phyloP scores from a whole-genome alignment of 2,888 invertebrate genomes.

The Phania funesta region DNA sequence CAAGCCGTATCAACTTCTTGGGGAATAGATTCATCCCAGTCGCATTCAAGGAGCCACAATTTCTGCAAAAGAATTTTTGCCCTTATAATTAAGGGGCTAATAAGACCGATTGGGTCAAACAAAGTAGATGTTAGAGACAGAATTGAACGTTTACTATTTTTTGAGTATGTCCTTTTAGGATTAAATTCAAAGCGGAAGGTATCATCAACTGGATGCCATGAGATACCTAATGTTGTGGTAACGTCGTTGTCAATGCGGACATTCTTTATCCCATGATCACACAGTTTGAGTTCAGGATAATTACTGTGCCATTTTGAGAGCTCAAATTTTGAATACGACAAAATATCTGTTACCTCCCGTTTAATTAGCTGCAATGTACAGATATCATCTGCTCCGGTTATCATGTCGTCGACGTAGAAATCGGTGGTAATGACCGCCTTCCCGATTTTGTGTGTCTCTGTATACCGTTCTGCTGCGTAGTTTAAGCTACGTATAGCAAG shows the following conservation, averaged over 20 bases:
- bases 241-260: slow-evolving; percentile 13
- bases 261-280: not conserved
- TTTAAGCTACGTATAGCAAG: slow-evolving; percentile 45
- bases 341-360: slow-evolving; percentile 42
- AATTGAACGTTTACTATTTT: slow-evolving; percentile 9
- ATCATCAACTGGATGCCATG: slow-evolving; percentile 32
- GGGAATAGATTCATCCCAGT: slow-evolving; percentile 39
- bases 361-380: slow-evolving; percentile 27
- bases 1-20: slow-evolving; percentile 26
- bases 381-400: slow-evolving; percentile 45
- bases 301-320: slow-evolving; percentile 48
- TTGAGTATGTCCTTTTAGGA: not conserved
- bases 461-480: no score
- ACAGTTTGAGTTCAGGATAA: not conserved
- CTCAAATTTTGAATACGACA: slow-evolving; percentile 23
- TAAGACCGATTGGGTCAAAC: slow-evolving; percentile 17
- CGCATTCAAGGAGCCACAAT: slow-evolving; percentile 28
- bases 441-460: slow-evolving; percentile 3
- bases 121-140: slow-evolving; percentile 15
- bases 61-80: slow-evolving; percentile 31
- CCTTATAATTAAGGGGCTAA: slow-evolving; percentile 9
- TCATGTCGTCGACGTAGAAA: no score
- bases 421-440: slow-evolving; percentile 40
- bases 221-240: slow-evolving; percentile 33
- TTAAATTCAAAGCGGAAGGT: slow-evolving; percentile 9